Base-by-base conservation (phyloP, 1,140 invertebrate genomes). In the Drosophila miranda region DNA sequence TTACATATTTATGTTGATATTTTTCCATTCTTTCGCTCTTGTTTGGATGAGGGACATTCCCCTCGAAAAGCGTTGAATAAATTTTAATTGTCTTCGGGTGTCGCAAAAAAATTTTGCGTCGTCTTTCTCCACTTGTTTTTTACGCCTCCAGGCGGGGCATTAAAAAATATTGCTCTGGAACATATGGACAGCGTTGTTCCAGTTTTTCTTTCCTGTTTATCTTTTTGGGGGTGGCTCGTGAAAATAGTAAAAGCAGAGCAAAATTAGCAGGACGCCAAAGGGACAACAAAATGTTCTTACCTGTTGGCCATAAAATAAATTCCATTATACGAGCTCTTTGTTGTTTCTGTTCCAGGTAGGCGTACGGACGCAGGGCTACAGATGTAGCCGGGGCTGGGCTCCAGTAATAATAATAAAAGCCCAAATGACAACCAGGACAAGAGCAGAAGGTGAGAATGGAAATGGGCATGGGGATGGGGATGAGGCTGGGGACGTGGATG, bases 271-370 rank as follows among this genome's bases (percentile, higher is more conserved):
- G 57, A 67, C 82, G 78, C 82, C 58, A 52, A 68, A 69, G 74
- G 66, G 75, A 87, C 78, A 78, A 75, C 62, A 86, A 68, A 53
- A 87, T 82, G 82, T 75, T 86, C 86, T 75, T 86, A 86, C 82
- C 82, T 86, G 82, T 86, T 87, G 83, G 82, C 82, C 82, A 72
- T 86, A 87, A 86, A 86, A 86, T 86, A 86, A 86, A 86, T 86
- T 87, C 82, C 82, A 86, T 86, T 86, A 86, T 87, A 78, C 69
- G 58, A 64, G 60, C 52, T 55, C 16, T 73, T 73, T 74, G 70
- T 63, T 57, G 52, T 48, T 45, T 34, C 43, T 63, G 41, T 56
- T 64, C 16, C 26, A 38, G 57, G 42, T 41, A 30, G 69, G 41
- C 9, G 13, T 26, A 6, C 1, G 26, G 26, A 6, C 26, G 26